Evolutionary conservation across 2,113 vertebrate species (phyloP), one percentile per base, ranked within the genome.

Genomic region (Paraplagusia blochii): DNA sequence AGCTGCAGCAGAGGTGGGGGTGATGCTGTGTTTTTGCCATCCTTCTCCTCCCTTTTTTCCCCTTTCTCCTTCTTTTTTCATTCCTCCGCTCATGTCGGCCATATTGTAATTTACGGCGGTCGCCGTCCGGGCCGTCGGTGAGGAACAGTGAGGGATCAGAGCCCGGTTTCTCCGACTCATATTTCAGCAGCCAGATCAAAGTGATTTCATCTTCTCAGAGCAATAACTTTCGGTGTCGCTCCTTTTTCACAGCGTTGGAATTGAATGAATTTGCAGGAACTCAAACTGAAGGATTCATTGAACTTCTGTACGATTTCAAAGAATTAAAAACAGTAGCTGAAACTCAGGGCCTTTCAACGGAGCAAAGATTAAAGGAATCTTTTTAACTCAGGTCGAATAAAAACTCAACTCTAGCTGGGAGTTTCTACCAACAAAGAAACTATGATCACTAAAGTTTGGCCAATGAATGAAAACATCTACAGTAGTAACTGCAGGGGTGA

Each of bases 101-200:
- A 77, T 82, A 77, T 79, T 72, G 74, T 82, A 72, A 87, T 88
- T 85, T 85, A 88, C 78, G 57, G 77, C 74, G 33, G 63, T 80
- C 77, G 79, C 72, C 80, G 82, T 69, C 66, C 69, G 59, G 10
- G 48, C 52, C 29, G 67, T 71, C 62, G 54, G 72, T 74, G 50
- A 59, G 10, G 69, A 83, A 81, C 79, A 63, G 77, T 74, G 58
- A 44, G 69, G 69, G 77, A 79, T 88, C 86, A 72, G 82, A 74
- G 77, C 84, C 81, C 69, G 38, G 61, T 71, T 69, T n/a, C 77
- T 84, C 82, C n/a, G 44, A 52, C 33, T 64, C 81, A 70, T 87
- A 85, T 84, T 85, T 87, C 85, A 81, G 40, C 5, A 58, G 49
- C 29, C 45, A 83, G 83, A 87, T 87, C 83, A 87, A 82, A 82